A percentile compares a stretch with the other conserved stretches of the same genome.
phyloP scores from a whole-genome alignment of 2,113 vertebrate species.

The Podarcis muralis region DNA sequence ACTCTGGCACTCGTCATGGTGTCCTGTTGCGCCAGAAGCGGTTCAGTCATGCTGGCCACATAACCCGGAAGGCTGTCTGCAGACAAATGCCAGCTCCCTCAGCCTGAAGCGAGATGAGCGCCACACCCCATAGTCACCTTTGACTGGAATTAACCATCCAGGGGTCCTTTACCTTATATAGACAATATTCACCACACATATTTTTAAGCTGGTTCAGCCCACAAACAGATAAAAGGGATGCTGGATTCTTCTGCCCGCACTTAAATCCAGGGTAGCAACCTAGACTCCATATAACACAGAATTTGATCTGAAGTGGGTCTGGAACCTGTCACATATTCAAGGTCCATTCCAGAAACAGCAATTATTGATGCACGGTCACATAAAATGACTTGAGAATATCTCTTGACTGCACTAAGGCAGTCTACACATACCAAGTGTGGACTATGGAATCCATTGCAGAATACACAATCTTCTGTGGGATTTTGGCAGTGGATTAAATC shows the following conservation, averaged over 20 bases:
- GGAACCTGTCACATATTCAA: background rate
- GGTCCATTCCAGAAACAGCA: background rate
- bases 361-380: background rate
- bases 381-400: background rate
- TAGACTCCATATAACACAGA: too few relatives aligned
- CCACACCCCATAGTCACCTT: too few relatives aligned
- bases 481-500: background rate
- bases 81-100: too few relatives aligned
- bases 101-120: too few relatives aligned
- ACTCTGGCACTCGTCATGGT: too few relatives aligned
- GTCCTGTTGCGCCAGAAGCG: too few relatives aligned
- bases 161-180: too few relatives aligned
- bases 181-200: background rate
- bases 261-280: background rate
- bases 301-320: background rate
- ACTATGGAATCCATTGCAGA: background rate
- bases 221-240: background rate
- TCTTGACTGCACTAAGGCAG: background rate
- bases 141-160: too few relatives aligned
- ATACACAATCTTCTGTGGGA: background rate
- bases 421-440: background rate
- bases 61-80: too few relatives aligned
- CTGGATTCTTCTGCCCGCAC: background rate
- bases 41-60: too few relatives aligned
- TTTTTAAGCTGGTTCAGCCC: background rate